Evolutionary conservation across 2,797 vertebrate species (phyloP).

Genomic region (Rousettus madagascariensis): DNA sequence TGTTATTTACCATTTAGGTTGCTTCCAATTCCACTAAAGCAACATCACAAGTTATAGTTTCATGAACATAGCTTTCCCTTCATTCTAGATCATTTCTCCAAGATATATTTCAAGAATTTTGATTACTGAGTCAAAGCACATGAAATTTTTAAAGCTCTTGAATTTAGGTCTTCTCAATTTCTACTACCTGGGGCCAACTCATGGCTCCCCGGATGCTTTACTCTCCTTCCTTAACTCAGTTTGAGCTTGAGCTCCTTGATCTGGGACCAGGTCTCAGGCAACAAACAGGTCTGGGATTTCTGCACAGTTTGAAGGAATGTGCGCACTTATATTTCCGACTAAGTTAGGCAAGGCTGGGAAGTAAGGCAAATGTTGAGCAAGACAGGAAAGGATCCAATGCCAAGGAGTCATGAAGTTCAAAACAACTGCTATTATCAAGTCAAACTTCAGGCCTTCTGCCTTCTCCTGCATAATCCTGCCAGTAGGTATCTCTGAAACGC

Average conservation of each 20-base stretch:
- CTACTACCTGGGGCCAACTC: not conserved
- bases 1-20: conserved; percentile 6
- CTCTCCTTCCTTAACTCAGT: not conserved
- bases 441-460: not conserved
- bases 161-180: not conserved
- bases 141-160: not conserved
- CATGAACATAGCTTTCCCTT: not conserved
- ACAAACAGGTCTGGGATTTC: not conserved
- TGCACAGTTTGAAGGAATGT: not conserved
- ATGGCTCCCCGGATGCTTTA: not conserved
- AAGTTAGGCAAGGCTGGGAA: conserved; percentile 21
- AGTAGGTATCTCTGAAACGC: not conserved
- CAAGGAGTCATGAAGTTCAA: conserved; percentile 36
- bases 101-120: not conserved
- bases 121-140: not conserved
- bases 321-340: not conserved
- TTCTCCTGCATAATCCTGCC: not conserved
- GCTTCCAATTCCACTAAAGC: conserved; percentile 43
- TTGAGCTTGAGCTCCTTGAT: not conserved
- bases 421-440: conserved; percentile 14
- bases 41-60: not conserved
- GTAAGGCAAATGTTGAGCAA: conserved; percentile 25
- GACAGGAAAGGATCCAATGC: not conserved
- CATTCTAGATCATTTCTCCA: not conserved
- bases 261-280: not conserved